These are phyloP conservation scores for Acanthaster planci DNA, from an alignment of 35 echinoderm and acorn worm genomes.

Conservation along the genomic window DNA sequence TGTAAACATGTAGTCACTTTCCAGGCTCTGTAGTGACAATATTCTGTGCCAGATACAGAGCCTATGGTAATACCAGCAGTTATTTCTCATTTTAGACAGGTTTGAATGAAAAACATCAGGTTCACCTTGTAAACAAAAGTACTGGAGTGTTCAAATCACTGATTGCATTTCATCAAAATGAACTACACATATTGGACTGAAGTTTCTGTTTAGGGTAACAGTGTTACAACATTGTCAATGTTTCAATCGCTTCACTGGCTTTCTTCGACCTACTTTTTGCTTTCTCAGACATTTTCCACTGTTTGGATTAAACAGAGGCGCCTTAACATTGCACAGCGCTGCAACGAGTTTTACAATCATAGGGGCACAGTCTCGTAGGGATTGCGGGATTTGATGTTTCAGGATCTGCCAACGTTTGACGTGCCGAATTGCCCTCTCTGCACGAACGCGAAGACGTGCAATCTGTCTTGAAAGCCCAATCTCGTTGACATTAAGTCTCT, in stretches of 20 bases:
- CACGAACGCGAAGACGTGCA: conserved; percentile 41
- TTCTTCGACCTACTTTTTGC: not conserved
- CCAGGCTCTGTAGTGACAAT: too few relatives aligned
- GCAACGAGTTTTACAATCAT: conserved; percentile 42
- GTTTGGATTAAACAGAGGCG: conserved; percentile 7
- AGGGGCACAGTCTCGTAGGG: not conserved
- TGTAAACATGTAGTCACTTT: too few relatives aligned
- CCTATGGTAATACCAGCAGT: too few relatives aligned
- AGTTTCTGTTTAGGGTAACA: too few relatives aligned
- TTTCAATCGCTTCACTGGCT: not conserved
- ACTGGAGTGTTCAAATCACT: too few relatives aligned
- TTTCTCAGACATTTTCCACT: not conserved
- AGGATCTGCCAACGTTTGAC: conserved; percentile 32
- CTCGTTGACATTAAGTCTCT: conserved; percentile 55
- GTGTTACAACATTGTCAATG: too few relatives aligned
- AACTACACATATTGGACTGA: too few relatives aligned
- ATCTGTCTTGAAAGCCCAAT: conserved; percentile 40
- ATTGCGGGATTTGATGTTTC: conserved; percentile 33
- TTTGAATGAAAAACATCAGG: too few relatives aligned
- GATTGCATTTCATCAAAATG: too few relatives aligned
- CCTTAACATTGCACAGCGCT: conserved; percentile 38
- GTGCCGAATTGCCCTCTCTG: conserved; percentile 28
- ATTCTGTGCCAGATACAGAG: too few relatives aligned
- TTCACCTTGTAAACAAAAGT: too few relatives aligned
- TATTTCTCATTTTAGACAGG: too few relatives aligned